Conservation (phyloP, 2,113 vertebrate species). For the Mustelus asterias region DNA sequence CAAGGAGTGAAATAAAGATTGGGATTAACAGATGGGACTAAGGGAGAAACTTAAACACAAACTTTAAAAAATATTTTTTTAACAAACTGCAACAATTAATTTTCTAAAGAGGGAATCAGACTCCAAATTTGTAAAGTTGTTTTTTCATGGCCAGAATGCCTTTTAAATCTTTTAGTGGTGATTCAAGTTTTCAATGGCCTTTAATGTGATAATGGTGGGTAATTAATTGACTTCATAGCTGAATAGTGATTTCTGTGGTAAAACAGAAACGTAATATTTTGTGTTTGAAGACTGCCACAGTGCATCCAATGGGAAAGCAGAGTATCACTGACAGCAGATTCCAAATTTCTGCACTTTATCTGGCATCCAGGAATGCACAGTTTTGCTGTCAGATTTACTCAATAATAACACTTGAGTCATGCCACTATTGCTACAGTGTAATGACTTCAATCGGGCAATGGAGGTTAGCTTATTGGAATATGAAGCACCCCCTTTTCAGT, state of each 20-base stretch:
- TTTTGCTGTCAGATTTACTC: background rate
- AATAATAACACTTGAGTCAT: background rate
- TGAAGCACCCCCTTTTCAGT: too few species aligned
- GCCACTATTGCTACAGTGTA: background rate
- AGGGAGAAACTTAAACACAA: background rate
- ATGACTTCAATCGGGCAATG: too few species aligned
- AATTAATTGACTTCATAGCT: background rate
- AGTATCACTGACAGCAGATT: background rate
- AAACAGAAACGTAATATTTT: background rate
- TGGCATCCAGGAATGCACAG: background rate
- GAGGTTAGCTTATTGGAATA: too few species aligned
- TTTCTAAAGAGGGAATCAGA: background rate
- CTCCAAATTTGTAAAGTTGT: background rate
- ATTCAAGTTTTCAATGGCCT: background rate
- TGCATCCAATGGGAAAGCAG: background rate
- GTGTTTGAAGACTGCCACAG: background rate
- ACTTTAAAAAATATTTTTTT: background rate
- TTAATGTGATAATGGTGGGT: background rate
- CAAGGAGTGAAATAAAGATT: background rate
- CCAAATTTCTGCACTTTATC: background rate
- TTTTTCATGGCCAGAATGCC: too few species aligned
- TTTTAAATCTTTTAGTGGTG: background rate
- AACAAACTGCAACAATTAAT: background rate
- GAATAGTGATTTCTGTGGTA: background rate
- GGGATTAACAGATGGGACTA: background rate